phyloP scores from a whole-genome alignment of 2,797 vertebrate genomes.

The Dendrocincla tyrannina region DNA sequence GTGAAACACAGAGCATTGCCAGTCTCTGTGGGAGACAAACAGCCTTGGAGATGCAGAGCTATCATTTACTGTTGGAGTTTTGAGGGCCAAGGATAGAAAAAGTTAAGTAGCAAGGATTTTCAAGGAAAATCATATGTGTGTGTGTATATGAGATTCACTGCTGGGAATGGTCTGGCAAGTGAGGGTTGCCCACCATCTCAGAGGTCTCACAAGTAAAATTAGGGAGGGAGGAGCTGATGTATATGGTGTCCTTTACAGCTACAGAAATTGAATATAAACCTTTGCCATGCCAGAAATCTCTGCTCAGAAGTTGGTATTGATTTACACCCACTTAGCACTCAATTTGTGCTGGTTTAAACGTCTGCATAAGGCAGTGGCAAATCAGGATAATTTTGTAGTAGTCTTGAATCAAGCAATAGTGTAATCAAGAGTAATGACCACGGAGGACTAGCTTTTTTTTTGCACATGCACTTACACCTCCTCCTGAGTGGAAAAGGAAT shows the following conservation, averaged over 20 bases:
- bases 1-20: neutral
- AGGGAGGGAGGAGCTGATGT: neutral
- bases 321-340: constrained; percentile 42
- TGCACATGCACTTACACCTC: neutral
- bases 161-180: neutral
- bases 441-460: neutral
- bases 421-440: neutral
- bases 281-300: neutral
- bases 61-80: neutral
- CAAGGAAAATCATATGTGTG: neutral
- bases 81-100: neutral
- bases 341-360: neutral
- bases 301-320: neutral
- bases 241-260: neutral
- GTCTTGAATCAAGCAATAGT: neutral
- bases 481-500: neutral
- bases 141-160: neutral
- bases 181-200: neutral
- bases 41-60: neutral
- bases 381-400: neutral
- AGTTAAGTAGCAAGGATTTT: neutral
- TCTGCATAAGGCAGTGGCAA: neutral
- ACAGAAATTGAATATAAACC: neutral
- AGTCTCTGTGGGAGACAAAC: neutral
- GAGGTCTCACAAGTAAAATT: neutral